Evolutionary conservation across 1,140 invertebrate species (phyloP), one percentile per base, ranked within the genome.

Genomic region (Panagrolaimus sp.): DNA sequence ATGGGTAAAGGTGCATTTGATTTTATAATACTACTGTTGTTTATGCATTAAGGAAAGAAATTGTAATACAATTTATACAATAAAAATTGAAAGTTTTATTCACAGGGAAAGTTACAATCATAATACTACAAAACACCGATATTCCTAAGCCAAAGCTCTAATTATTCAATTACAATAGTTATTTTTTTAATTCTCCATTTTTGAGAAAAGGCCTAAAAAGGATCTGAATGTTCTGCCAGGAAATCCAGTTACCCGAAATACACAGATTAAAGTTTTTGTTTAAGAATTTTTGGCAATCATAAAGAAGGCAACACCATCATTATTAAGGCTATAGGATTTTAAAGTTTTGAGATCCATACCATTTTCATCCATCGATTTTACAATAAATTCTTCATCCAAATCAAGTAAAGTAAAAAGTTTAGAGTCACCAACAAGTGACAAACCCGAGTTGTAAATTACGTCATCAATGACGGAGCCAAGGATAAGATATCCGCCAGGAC

Each of bases 381-480:
- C 25, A 42, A 78, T 77, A 31, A 64, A 66, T 25, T 73, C 62
- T 57, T 74, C 74, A 45, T 57, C 73, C 46, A 78, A 68, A 42
- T 68, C 27, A n/a, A 78, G 66, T 25, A 78, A 61, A 11, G 61
- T 48, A 72, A 78, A 78, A 44, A 75, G 63, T 13, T 46, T 66
- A 62, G 71, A 46, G 23, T 71, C 25, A 44, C 72, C 65, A 23
- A 44, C 47, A 13, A n/a, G 16, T 25, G 43, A 68, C 46, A 76
- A 43, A 14, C 76, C 76, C n/a, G 77, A 76, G 14, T 67, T 70
- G 74, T 78, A 78, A 13, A 38, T 23, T n/a, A 71, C 61, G 68
- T 78, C 77, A 23, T 78, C 77, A 42, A 79, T 63, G 16, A 78
- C 77, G 7, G 77, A 74, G 5, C 77, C 77, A 23, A 78, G 45